A percentile compares a stretch with the other conserved stretches of the same genome.
Conservation (phyloP, 1,140 invertebrate genomes). For the Plodia interpunctella region DNA sequence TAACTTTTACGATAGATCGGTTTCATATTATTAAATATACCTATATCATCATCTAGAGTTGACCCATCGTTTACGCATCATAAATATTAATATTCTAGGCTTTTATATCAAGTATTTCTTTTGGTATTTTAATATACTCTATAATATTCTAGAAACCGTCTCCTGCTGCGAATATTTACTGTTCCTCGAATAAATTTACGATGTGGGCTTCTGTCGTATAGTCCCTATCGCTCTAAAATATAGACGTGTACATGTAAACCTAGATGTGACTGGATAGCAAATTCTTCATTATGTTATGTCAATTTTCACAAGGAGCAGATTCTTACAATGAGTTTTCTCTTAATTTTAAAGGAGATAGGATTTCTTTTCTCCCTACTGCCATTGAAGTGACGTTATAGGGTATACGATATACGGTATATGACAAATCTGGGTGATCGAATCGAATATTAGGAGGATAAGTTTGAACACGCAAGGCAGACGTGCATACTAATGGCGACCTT, state of each 20-base stretch:
- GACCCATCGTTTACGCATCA: too few species aligned
- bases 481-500: conserved; percentile 4
- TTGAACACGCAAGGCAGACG: neutral
- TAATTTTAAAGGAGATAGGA: neutral
- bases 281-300: neutral
- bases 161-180: neutral
- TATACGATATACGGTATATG: too few species aligned
- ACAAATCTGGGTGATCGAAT: too few species aligned
- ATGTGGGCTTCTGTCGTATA: neutral
- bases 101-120: neutral
- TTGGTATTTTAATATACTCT: neutral
- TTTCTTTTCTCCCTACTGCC: neutral
- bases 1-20: neutral
- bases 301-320: neutral
- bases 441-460: too few species aligned
- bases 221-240: neutral
- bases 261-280: conserved; percentile 9
- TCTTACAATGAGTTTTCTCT: too few species aligned
- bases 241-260: conserved; percentile 3
- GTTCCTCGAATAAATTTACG: conserved; percentile 7
- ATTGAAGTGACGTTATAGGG: too few species aligned
- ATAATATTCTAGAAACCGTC: neutral
- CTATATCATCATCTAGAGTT: too few species aligned
- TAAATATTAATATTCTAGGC: too few species aligned
- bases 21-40: too few species aligned